Percentiles rank a stretch among this genome's conserved stretches.
Conservation (phyloP, 2,113 vertebrate genomes). For the Xenopus borealis region DNA sequence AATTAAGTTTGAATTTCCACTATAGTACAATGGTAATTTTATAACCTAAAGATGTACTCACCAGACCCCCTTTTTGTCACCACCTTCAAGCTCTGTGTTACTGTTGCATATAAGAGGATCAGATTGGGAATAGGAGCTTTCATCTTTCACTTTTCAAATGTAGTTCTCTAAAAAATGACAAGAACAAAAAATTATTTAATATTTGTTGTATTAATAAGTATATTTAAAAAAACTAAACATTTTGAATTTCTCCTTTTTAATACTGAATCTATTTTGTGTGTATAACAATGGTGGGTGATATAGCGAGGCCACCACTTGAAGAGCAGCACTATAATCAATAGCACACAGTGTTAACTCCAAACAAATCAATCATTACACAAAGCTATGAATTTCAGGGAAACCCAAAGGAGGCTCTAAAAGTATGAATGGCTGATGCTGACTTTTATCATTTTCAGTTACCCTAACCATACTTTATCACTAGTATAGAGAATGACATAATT, state of each 20-base stretch:
- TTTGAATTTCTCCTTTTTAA: no score
- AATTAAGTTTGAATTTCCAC: no score
- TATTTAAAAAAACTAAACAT: no score
- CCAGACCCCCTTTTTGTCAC: constrained; percentile 97
- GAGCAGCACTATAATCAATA: background rate
- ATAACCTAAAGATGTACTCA: constrained; percentile 61
- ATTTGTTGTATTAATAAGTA: no score
- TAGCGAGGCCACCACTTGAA: background rate
- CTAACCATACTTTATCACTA: constrained; percentile 2
- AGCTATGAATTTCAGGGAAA: background rate
- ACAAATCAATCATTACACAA: background rate
- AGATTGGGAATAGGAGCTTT: constrained; percentile 88
- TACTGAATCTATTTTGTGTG: no score
- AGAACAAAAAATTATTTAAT: background rate
- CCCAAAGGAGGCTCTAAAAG: background rate
- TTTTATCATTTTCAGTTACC: background rate
- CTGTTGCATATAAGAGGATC: constrained; percentile 84
- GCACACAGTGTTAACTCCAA: background rate
- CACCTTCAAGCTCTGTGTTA: constrained; percentile 90
- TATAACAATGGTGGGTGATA: no score
- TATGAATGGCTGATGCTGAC: background rate
- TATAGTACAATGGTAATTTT: no score
- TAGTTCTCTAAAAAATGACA: constrained; percentile 59
- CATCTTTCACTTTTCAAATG: constrained; percentile 79
- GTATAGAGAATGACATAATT: background rate